Conservation (phyloP, 1,140 invertebrate genomes). For the Macrosteles quadrilineatus region DNA sequence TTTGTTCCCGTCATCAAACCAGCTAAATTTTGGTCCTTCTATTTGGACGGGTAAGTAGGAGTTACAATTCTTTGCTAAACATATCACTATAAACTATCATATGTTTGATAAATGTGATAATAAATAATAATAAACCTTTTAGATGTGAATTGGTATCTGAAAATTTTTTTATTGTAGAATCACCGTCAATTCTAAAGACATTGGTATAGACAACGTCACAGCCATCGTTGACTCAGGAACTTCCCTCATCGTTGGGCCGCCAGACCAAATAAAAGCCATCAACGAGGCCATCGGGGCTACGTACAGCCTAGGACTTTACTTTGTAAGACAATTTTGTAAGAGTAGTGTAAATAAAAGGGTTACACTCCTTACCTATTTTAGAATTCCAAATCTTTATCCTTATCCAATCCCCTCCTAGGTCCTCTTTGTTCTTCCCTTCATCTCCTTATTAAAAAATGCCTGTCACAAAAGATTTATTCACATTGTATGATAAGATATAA, state of each 20-base stretch:
- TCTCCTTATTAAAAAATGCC: not conserved
- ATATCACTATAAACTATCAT: too few relatives aligned
- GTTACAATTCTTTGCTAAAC: too few relatives aligned
- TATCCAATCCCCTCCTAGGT: not conserved
- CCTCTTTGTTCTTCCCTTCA: not conserved
- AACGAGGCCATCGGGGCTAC: slow-evolving; percentile 40
- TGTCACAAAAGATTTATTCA: not conserved
- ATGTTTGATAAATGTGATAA: too few relatives aligned
- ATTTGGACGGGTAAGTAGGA: slow-evolving; percentile 41
- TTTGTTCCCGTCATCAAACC: not conserved
- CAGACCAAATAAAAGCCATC: slow-evolving; percentile 50
- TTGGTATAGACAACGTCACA: slow-evolving; percentile 22
- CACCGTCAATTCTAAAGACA: not conserved
- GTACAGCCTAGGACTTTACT: slow-evolving; percentile 24
- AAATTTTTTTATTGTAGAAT: too few relatives aligned
- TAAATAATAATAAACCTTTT: too few relatives aligned
- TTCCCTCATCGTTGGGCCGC: slow-evolving; percentile 69
- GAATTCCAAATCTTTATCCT: not conserved
- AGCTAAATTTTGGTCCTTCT: slow-evolving; percentile 46
- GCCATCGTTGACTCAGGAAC: slow-evolving; percentile 80
- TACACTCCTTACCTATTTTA: not conserved
- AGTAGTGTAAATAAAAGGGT: not conserved
- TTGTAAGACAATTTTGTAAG: slow-evolving; percentile 21
- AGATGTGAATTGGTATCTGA: too few relatives aligned
- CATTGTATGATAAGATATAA: not conserved